Conservation (phyloP, 1,140 invertebrate genomes). For the Pteromalus puparum region DNA sequence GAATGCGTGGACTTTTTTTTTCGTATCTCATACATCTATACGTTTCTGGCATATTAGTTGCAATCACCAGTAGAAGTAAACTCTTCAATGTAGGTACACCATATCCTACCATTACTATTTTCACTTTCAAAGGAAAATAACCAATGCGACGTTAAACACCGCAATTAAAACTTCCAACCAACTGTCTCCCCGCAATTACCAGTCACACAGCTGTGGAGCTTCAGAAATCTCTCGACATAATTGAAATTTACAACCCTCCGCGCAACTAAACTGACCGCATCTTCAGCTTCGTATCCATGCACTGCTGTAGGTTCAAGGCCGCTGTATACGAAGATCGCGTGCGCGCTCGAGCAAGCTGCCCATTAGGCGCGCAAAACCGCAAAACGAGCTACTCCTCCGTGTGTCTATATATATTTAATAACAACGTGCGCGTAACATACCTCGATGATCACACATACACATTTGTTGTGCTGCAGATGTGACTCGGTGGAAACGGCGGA, state of each 20-base stretch:
- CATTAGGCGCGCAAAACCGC: not conserved
- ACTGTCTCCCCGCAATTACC: not conserved
- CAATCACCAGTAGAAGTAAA: too few species aligned
- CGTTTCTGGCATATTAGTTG: too few species aligned
- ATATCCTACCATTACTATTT: too few species aligned
- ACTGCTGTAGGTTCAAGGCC: constrained; percentile 7
- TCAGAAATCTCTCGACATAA: not conserved
- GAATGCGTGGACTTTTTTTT: too few species aligned
- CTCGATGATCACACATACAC: not conserved
- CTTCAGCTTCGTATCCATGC: not conserved
- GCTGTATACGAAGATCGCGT: not conserved
- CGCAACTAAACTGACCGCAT: not conserved
- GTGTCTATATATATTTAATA: not conserved
- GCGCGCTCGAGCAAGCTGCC: not conserved
- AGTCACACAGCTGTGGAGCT: not conserved
- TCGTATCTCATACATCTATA: too few species aligned
- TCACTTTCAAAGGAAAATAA: not conserved
- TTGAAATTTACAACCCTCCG: not conserved
- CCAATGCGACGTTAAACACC: not conserved
- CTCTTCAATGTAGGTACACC: too few species aligned
- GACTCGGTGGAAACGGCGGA: constrained; percentile 95
- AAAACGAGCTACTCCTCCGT: not conserved
- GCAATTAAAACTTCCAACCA: not conserved
- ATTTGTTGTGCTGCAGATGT: constrained; percentile 76
- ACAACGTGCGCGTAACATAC: not conserved